These are phyloP conservation scores for Pheosia gnoma DNA, from an alignment of 2,888 invertebrate genomes.

Conservation along the genomic window DNA sequence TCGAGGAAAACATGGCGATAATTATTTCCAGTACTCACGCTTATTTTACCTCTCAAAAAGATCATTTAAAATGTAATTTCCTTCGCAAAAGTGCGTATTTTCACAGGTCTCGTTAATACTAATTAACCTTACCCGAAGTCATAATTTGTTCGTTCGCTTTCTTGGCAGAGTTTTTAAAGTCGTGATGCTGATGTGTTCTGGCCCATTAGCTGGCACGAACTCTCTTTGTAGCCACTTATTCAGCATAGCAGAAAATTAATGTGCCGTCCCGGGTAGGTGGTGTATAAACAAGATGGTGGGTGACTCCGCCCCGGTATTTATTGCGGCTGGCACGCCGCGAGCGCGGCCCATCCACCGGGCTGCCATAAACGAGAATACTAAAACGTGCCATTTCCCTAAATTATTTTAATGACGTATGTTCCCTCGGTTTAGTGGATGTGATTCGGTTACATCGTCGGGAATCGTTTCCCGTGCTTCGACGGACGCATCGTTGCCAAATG, in stretches of 20 bases:
- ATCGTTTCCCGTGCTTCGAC: conserved; percentile 47
- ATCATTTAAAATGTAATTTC: conserved; percentile 56
- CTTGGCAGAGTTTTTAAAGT: conserved; percentile 53
- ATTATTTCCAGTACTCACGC: conserved; percentile 34
- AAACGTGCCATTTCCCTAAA: conserved; percentile 75
- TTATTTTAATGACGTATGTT: conserved; percentile 76
- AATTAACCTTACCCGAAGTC: conserved; percentile 40
- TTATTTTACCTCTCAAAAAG: conserved; percentile 34
- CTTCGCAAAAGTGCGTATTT: conserved; percentile 34
- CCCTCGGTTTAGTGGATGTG: conserved; percentile 64
- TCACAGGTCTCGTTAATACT: conserved; percentile 23
- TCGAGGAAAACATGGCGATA: conserved; percentile 28
- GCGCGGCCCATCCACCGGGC: conserved; percentile 53
- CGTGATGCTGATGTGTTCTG: conserved; percentile 60
- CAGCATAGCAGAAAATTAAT: conserved; percentile 70
- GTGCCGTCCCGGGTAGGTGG: conserved; percentile 62
- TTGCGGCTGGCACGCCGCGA: conserved; percentile 65
- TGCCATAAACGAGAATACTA: conserved; percentile 71
- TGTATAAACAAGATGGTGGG: conserved; percentile 71
- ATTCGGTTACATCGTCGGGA: conserved; percentile 60
- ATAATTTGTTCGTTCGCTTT: conserved; percentile 29
- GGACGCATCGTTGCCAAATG: conserved; percentile 55
- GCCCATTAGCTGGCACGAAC: conserved; percentile 64
- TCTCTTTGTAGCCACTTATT: conserved; percentile 70
- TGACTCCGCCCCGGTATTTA: conserved; percentile 69